Percentiles rank a stretch among this genome's conserved stretches.
Conservation (phyloP, 2,888 invertebrate genomes). For the Unio pictorum region DNA sequence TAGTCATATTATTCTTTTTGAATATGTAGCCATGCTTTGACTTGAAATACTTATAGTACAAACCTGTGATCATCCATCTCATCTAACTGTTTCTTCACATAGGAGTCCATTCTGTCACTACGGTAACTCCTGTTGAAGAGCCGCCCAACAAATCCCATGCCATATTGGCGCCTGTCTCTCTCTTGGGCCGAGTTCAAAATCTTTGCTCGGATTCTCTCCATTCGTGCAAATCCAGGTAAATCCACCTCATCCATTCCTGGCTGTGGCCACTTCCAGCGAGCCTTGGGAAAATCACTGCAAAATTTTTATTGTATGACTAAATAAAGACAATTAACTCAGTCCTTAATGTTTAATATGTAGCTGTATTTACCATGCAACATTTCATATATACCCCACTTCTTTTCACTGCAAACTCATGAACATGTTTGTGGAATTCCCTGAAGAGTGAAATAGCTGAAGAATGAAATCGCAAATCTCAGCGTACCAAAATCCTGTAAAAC, state of each 20-base stretch:
- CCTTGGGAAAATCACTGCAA: conserved; percentile 40
- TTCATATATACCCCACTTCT: too few species aligned
- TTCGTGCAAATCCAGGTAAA: conserved; percentile 35
- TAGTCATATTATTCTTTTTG: too few species aligned
- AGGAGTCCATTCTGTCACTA: conserved; percentile 75
- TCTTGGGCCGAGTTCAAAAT: conserved; percentile 89
- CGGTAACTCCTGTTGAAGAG: conserved; percentile 79
- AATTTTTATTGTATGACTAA: too few species aligned
- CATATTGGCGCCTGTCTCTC: conserved; percentile 89
- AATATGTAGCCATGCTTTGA: too few species aligned
- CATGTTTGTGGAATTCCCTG: too few species aligned
- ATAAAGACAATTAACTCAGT: too few species aligned
- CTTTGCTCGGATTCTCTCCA: conserved; percentile 62
- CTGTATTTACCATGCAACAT: too few species aligned
- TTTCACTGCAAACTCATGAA: too few species aligned
- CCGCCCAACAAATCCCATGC: conserved; percentile 86
- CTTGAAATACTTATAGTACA: not conserved
- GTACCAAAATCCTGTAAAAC: too few species aligned
- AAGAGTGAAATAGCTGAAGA: too few species aligned
- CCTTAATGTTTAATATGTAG: too few species aligned
- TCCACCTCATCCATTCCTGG: conserved; percentile 49
- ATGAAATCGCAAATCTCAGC: too few species aligned
- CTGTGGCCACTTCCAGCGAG: conserved; percentile 45
- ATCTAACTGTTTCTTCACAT: conserved; percentile 82
- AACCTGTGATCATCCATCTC: conserved; percentile 89